Evolutionary conservation across 2,888 invertebrate species (phyloP).

Genomic region (Lobophora halterata): DNA sequence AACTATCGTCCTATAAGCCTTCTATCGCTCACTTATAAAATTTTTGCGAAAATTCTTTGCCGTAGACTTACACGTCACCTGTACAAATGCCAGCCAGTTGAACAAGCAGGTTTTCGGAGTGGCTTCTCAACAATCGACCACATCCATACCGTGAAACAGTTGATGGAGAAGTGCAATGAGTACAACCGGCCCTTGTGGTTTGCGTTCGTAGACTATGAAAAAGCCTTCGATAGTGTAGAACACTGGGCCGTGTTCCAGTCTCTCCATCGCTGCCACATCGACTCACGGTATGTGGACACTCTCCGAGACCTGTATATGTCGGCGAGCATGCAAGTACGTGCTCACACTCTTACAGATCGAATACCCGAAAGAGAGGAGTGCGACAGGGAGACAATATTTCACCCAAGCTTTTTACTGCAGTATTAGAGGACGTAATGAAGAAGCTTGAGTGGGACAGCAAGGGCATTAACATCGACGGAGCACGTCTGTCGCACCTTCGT

Average conservation of each 20-base stretch:
- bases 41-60: background rate
- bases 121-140: conserved; percentile 22
- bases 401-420: conserved; percentile 1
- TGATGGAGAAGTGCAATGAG: conserved; percentile 20
- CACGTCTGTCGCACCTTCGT: background rate
- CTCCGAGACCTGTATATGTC: conserved; percentile 1
- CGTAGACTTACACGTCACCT: background rate
- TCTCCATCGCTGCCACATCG: conserved; percentile 2
- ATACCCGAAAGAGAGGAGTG: no score
- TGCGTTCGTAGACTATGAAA: conserved; percentile 1
- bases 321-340: conserved; percentile 2
- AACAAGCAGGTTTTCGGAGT: conserved; percentile 31
- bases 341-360: background rate
- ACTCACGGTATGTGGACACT: background rate
- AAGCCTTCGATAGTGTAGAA: conserved; percentile 9
- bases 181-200: conserved; percentile 8
- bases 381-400: no score
- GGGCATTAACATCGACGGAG: no score
- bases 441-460: background rate
- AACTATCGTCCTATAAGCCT: conserved; percentile 12
- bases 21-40: conserved; percentile 1
- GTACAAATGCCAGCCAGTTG: conserved; percentile 19
- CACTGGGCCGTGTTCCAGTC: conserved; percentile 2
- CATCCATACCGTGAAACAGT: conserved; percentile 13
- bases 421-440: background rate